phyloP scores from a whole-genome alignment of 2,113 vertebrate genomes.

The Rutilus rutilus region DNA sequence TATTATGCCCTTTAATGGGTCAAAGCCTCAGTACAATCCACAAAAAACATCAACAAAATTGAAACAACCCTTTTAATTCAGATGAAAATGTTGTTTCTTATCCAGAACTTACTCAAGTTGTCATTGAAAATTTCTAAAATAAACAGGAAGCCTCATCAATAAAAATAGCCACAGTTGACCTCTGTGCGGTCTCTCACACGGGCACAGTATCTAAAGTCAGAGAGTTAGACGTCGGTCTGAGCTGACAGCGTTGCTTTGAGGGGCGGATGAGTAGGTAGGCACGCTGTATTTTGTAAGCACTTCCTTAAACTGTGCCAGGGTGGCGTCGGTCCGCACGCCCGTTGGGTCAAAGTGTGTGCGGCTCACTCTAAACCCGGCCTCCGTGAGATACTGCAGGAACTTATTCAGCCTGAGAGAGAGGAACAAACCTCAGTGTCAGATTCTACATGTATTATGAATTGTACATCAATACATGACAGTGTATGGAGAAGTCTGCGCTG shows the following conservation, averaged over 20 bases:
- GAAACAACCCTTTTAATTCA: background rate
- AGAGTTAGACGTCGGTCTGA: conserved; percentile 54
- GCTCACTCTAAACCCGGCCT: conserved; percentile 92
- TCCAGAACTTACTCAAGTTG: background rate
- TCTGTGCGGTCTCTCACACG: background rate
- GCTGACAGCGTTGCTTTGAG: conserved; percentile 57
- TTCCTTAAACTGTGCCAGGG: conserved; percentile 86
- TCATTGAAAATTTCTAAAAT: background rate
- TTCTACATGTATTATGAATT: background rate
- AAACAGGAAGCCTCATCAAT: background rate
- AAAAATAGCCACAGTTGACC: background rate
- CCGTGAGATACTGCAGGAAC: conserved; percentile 88
- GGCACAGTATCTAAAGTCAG: background rate
- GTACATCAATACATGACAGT: background rate
- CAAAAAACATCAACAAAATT: background rate
- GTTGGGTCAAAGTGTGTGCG: conserved; percentile 97
- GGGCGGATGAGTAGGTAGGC: conserved; percentile 75
- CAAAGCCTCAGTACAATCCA: conserved; percentile 21
- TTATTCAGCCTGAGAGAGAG: conserved; percentile 86
- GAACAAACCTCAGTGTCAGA: background rate
- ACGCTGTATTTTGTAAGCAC: conserved; percentile 90
- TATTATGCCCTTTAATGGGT: background rate
- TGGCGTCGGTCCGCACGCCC: conserved; percentile 89
- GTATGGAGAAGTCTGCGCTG: background rate
- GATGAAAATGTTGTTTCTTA: background rate